Base-by-base conservation (phyloP, 2,113 vertebrate species). In the Gasterosteus aculeatus region DNA sequence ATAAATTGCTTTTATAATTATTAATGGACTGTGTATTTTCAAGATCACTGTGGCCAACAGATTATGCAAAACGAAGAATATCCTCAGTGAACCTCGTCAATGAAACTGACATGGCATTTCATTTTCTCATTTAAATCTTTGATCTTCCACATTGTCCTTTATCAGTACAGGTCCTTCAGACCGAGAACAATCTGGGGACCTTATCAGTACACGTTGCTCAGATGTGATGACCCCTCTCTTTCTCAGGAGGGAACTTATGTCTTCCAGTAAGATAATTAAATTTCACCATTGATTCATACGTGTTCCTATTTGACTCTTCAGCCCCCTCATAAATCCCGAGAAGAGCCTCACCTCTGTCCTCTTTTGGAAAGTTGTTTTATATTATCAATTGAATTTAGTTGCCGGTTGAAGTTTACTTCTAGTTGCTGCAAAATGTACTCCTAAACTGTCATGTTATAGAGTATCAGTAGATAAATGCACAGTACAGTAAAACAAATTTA, bases 81-180 rank as follows among this genome's bases (percentile, higher is more conserved):
- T 54, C 5, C 18, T 33, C 42, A 33, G 22, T 10, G 15, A 68
- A 18, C 31, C 41, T 22, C 33, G 38, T 64, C 38, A n/a, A 4
- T n/a, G 60, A 64, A 31, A 54, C 49, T 18, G 35, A 51, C 3
- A 15, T 14, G 4, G 54, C 19, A 26, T n/a, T 61, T 14, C 19
- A 26, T 5, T 1, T 51, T 51, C 10, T 61, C 18, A 59, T 71
- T 76, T 29, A 10, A 46, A 76, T 65, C 66, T 31, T 15, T 42
- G 14, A 39, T 42, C 65, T 38, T 47, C 31, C 16, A 39, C 49
- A 33, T 62, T 42, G 16, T 69, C 22, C 22, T 54, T 61, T 44
- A 61, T 68, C 26, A 51, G 18, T 12, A 4, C 51, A 59, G 31
- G 44, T 22, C 16, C 7, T 10, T n/a, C 2, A 38, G 7, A 12